Conservation (phyloP, 23 tunicate species). For the Botrylloides violaceus region DNA sequence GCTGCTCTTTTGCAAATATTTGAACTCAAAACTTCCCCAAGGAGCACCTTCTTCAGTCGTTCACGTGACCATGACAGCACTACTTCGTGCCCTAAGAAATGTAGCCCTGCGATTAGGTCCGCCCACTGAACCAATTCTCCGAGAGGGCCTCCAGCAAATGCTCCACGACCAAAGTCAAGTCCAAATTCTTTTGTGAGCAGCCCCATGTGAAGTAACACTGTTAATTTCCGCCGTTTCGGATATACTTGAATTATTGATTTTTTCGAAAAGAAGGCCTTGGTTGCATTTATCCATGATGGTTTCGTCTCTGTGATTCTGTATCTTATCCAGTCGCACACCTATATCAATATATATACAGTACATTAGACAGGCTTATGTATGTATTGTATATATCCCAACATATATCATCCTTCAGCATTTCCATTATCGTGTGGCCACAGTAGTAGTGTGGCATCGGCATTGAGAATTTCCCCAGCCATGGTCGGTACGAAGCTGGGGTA, state of each 20-base stretch:
- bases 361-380: neutral
- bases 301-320: constrained; percentile 19
- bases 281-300: constrained; percentile 25
- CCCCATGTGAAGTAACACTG: constrained; percentile 80
- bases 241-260: neutral
- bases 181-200: constrained; percentile 55
- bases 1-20: constrained; percentile 40
- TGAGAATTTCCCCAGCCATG: too few species aligned
- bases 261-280: neutral
- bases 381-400: too few species aligned
- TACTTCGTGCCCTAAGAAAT: constrained; percentile 77
- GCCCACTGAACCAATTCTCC: constrained; percentile 98
- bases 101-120: constrained; percentile 48
- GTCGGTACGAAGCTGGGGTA: too few species aligned
- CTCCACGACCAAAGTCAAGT: constrained; percentile 77
- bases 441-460: too few species aligned
- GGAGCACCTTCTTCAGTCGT: constrained; percentile 35
- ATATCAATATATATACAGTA: neutral
- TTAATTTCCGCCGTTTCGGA: constrained; percentile 6
- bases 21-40: neutral
- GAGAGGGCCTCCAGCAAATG: constrained; percentile 74
- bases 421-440: too few species aligned
- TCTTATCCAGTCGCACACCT: constrained; percentile 76
- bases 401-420: too few species aligned
- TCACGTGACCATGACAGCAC: constrained; percentile 83